These are phyloP conservation scores for Phylloscopus trochilus DNA, from an alignment of 2,113 vertebrate species.

Conservation along the genomic window DNA sequence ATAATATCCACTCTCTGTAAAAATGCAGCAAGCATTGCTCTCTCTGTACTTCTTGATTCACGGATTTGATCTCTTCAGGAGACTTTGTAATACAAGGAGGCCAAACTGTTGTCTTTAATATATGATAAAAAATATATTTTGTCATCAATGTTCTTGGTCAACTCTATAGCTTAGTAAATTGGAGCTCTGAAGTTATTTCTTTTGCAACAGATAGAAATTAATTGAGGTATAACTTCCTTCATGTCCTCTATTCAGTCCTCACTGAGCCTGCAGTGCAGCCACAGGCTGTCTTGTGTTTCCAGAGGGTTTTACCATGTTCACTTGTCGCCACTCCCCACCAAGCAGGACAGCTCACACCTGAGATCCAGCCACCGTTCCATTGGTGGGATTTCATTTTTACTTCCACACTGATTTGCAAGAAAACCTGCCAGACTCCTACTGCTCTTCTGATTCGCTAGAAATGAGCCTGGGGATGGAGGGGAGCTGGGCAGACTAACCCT, in stretches of 20 bases:
- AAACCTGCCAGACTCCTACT: background rate
- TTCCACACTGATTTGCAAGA: background rate
- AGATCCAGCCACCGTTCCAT: background rate
- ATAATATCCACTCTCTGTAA: background rate
- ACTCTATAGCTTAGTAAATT: background rate
- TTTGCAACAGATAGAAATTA: background rate
- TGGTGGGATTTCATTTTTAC: background rate
- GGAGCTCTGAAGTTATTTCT: background rate
- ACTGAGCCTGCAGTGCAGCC: background rate
- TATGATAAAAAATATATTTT: too few species aligned
- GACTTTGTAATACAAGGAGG: background rate
- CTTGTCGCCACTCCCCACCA: background rate
- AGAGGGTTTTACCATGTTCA: background rate
- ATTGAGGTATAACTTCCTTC: background rate
- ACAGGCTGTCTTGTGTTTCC: background rate
- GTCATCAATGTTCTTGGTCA: background rate
- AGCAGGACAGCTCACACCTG: background rate
- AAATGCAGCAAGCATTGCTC: background rate
- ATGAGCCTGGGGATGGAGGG: background rate
- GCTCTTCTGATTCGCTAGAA: background rate
- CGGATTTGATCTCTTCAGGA: background rate
- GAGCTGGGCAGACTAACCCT: slow-evolving; percentile 19
- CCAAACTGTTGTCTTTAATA: background rate
- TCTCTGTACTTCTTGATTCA: background rate
- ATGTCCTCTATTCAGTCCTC: background rate